Conservation (phyloP, 2,888 invertebrate genomes). For the Ecdyonurus torrentis region DNA sequence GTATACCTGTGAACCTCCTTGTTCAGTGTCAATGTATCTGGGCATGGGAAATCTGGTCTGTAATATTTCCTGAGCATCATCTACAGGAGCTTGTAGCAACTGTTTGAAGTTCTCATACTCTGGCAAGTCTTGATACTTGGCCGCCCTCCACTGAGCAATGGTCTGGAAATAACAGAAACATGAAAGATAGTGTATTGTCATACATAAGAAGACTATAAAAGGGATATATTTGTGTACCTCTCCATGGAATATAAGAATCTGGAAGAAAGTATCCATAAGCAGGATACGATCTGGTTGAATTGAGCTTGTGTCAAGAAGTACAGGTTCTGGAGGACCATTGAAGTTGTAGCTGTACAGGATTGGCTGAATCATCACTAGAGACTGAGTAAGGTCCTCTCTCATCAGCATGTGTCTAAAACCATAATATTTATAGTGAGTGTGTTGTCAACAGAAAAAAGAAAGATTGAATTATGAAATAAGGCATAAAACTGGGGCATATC, state of each 20-base stretch:
- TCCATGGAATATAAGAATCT: constrained; percentile 97
- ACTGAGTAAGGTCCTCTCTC: constrained; percentile 93
- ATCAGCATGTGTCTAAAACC: constrained; percentile 76
- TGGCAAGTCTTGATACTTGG: constrained; percentile 90
- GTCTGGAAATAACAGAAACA: constrained; percentile 57
- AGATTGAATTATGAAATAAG: neutral
- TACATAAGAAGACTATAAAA: too few relatives aligned
- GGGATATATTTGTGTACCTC: too few relatives aligned
- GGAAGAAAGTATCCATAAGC: constrained; percentile 99
- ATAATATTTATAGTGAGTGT: neutral
- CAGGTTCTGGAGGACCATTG: constrained; percentile 93
- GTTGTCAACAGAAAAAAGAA: neutral
- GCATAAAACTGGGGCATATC: neutral
- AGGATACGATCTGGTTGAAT: constrained; percentile 95
- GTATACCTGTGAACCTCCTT: constrained; percentile 93
- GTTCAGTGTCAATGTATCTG: constrained; percentile 96
- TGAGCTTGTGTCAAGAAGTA: constrained; percentile 89
- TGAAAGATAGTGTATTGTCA: too few relatives aligned
- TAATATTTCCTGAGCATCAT: constrained; percentile 94
- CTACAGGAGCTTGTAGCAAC: constrained; percentile 84
- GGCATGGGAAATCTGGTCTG: constrained; percentile 96
- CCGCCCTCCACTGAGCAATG: constrained; percentile 91
- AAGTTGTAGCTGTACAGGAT: constrained; percentile 98
- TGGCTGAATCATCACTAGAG: constrained; percentile 98
- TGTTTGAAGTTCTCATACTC: constrained; percentile 98